Evolutionary conservation across 2,797 vertebrate species (phyloP).

Genomic region (Coregonus suidteri): DNA sequence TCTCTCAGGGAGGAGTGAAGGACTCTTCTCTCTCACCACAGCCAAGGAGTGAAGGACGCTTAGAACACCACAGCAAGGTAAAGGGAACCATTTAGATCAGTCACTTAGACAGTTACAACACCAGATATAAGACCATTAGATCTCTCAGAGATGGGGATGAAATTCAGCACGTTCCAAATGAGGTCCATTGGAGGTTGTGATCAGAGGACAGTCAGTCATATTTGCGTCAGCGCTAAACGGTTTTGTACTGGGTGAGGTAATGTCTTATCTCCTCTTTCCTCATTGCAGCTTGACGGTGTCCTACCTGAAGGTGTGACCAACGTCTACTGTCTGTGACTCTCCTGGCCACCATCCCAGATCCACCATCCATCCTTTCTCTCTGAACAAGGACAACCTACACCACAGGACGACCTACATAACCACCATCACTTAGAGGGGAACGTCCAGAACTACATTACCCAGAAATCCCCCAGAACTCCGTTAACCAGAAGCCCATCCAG

Average conservation of each 20-base stretch:
- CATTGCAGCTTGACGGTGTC: not conserved
- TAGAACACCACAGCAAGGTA: not conserved
- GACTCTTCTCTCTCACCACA: no score
- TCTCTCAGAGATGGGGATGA: not conserved
- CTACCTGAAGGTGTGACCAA: not conserved
- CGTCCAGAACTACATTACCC: not conserved
- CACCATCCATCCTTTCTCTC: not conserved
- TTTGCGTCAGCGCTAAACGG: no score
- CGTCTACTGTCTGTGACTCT: not conserved
- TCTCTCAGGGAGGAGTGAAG: not conserved
- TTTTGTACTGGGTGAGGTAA: not conserved
- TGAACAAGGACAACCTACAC: not conserved
- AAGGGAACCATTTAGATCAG: conserved; percentile 3
- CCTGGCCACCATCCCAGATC: not conserved
- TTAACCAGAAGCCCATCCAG: not conserved
- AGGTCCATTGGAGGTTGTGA: not conserved
- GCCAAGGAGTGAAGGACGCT: not conserved
- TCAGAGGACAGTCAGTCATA: no score
- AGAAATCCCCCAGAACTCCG: not conserved
- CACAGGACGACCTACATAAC: not conserved
- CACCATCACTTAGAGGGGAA: not conserved
- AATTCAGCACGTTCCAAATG: not conserved
- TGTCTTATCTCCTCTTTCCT: not conserved
- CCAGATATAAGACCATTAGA: not conserved
- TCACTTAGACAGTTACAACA: not conserved